Evolutionary conservation across 1,140 invertebrate genomes (phyloP).

Genomic region (Drosophila ogumai): DNA sequence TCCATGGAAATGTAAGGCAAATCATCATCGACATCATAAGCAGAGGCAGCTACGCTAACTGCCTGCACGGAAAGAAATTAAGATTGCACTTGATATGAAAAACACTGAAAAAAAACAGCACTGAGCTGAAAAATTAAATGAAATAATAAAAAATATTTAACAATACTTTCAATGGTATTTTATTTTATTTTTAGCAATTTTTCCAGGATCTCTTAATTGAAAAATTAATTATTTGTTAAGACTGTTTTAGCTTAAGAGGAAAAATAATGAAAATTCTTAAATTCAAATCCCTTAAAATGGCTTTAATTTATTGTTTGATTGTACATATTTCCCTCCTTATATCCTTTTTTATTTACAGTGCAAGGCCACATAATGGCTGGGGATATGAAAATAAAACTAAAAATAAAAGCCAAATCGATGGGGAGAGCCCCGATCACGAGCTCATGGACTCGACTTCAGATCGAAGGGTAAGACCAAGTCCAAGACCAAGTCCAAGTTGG

Average conservation of each 20-base stretch:
- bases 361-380: background rate
- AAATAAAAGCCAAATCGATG: conserved; percentile 60
- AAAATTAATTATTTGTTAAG: background rate
- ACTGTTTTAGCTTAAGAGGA: background rate
- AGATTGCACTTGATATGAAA: background rate
- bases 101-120: background rate
- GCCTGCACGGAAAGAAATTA: conserved; percentile 22
- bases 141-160: background rate
- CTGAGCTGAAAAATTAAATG: accelerated
- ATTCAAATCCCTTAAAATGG: background rate
- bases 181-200: too few relatives aligned
- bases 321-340: too few relatives aligned
- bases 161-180: too few relatives aligned
- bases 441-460: conserved; percentile 28
- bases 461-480: conserved; percentile 12
- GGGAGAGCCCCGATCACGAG: conserved; percentile 46
- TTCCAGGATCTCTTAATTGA: background rate
- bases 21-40: conserved; percentile 58
- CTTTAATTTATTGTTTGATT: background rate
- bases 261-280: too few relatives aligned
- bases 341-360: background rate
- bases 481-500: conserved; percentile 8
- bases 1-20: conserved; percentile 17
- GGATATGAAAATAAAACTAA: conserved; percentile 27
- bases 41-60: conserved; percentile 69